Evolutionary conservation across 2,113 vertebrate species (phyloP).

Genomic region (Arenaria interpres): DNA sequence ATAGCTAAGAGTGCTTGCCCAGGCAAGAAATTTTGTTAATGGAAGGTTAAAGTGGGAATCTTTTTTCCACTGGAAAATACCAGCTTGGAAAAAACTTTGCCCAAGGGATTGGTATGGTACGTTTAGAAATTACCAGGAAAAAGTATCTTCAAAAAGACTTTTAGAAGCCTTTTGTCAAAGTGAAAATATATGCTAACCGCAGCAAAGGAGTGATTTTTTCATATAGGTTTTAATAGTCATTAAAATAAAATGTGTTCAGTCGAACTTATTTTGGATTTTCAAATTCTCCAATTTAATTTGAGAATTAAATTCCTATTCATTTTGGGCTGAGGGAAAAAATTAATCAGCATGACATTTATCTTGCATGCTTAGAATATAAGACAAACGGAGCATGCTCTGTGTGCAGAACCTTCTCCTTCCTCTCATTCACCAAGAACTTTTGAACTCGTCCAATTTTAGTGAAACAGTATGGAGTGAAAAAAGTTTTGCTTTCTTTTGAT

Average conservation of each 20-base stretch:
- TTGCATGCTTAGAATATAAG: neutral
- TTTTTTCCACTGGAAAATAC: neutral
- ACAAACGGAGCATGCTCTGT: neutral
- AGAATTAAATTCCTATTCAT: conserved; percentile 56
- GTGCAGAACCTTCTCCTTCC: neutral
- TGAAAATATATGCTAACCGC: neutral
- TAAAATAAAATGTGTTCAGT: conserved; percentile 9
- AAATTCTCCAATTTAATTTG: conserved; percentile 53
- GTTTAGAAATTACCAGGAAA: conserved; percentile 19
- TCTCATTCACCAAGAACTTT: neutral
- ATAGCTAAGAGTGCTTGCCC: neutral
- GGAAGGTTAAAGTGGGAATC: neutral
- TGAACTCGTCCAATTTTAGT: neutral
- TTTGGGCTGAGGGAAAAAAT: conserved; percentile 9
- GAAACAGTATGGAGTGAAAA: neutral
- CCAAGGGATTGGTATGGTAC: neutral
- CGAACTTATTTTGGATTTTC: conserved; percentile 23
- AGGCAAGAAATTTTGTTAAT: conserved; percentile 1
- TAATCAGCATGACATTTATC: conserved; percentile 22
- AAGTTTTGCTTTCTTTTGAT: neutral
- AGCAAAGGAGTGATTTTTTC: neutral
- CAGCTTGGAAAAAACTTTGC: neutral
- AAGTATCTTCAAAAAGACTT: neutral
- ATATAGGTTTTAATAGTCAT: neutral
- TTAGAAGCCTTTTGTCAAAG: neutral